These are phyloP conservation scores for Spondyliosoma cantharus DNA, from an alignment of 2,797 vertebrate species.

Conservation along the genomic window DNA sequence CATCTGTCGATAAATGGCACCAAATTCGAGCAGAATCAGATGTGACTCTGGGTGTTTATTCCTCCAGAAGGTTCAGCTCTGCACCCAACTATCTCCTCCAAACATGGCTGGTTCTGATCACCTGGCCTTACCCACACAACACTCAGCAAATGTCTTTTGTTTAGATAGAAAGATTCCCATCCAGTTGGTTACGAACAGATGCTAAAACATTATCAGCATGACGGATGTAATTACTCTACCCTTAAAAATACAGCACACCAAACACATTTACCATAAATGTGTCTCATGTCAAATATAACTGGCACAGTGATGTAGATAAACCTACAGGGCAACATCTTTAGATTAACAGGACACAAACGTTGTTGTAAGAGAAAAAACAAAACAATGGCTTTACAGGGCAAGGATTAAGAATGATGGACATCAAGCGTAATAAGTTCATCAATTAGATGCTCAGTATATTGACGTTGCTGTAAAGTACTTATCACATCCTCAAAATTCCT, in stretches of 20 bases:
- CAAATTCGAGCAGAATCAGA: no score
- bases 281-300: slow-evolving; percentile 4
- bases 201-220: slow-evolving; percentile 3
- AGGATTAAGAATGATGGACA: slow-evolving; percentile 31
- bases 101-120: no score
- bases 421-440: neutral
- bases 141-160: no score
- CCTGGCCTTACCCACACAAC: no score
- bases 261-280: neutral
- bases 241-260: neutral
- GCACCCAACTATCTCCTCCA: no score
- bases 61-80: no score
- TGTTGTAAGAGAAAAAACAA: slow-evolving; percentile 28
- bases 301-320: neutral
- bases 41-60: no score
- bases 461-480: slow-evolving; percentile 40
- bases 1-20: no score
- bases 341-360: slow-evolving; percentile 19
- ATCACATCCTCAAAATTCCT: slow-evolving; percentile 40
- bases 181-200: neutral
- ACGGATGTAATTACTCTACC: neutral
- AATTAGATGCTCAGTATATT: slow-evolving; percentile 34
- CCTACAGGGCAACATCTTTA: slow-evolving; percentile 14
- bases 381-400: slow-evolving; percentile 34
- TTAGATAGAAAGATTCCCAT: no score